phyloP scores from a whole-genome alignment of 2,888 invertebrate species.

The Vanessa cardui region DNA sequence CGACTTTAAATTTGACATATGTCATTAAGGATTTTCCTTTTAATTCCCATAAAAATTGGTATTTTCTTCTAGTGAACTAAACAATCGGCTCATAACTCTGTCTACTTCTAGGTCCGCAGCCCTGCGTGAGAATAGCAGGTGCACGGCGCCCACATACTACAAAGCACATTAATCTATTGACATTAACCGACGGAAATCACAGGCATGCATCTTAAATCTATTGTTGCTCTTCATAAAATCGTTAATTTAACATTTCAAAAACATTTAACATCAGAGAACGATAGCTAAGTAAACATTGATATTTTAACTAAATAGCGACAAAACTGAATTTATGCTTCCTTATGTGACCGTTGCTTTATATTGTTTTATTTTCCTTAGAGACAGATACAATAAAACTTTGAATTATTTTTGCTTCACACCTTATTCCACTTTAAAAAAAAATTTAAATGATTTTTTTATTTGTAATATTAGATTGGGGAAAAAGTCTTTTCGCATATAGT shows the following conservation, averaged over 20 bases:
- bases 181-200: conserved; percentile 59
- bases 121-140: conserved; percentile 59
- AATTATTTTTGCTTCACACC: no score
- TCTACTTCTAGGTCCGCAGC: conserved; percentile 34
- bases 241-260: conserved; percentile 30
- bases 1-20: no score
- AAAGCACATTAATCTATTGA: conserved; percentile 57
- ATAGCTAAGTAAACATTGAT: background rate
- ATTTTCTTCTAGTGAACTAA: background rate
- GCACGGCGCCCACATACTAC: conserved; percentile 59
- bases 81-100: background rate
- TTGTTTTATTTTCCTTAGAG: no score
- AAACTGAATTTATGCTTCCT: no score
- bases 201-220: conserved; percentile 33
- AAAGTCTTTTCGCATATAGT: no score
- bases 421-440: no score
- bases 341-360: no score
- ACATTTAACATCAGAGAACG: conserved; percentile 20
- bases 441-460: no score
- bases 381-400: no score
- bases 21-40: no score
- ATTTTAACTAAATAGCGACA: background rate
- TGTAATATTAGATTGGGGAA: no score
- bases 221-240: conserved; percentile 36
- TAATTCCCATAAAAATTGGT: background rate